Conservation (phyloP, 2,797 vertebrate species). For the Champsocephalus gunnari region DNA sequence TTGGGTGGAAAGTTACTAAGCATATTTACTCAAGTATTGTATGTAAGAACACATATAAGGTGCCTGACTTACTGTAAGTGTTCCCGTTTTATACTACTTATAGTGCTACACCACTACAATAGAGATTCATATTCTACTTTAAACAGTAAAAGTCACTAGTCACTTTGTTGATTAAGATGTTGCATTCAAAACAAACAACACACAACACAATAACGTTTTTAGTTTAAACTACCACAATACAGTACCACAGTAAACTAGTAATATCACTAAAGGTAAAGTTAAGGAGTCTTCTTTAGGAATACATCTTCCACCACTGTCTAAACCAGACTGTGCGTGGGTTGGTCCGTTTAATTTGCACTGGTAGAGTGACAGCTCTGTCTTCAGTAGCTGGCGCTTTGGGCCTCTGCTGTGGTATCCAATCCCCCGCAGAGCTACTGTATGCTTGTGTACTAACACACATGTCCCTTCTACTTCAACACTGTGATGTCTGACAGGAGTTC, state of each 20-base stretch:
- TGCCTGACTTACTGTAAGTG: no score
- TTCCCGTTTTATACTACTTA: background rate
- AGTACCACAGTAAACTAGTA: background rate
- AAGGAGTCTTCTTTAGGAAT: constrained; percentile 6
- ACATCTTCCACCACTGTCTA: constrained; percentile 8
- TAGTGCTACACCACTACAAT: background rate
- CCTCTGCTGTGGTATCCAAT: constrained; percentile 52
- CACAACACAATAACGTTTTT: background rate
- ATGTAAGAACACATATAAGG: background rate
- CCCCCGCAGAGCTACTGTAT: constrained; percentile 30
- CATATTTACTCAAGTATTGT: background rate
- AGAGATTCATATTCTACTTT: background rate
- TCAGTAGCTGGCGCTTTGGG: constrained; percentile 38
- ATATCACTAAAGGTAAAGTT: background rate
- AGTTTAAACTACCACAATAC: background rate
- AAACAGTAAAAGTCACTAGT: background rate
- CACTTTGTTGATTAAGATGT: background rate
- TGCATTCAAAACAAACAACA: background rate
- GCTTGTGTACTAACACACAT: constrained; percentile 46
- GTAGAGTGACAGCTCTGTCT: constrained; percentile 52
- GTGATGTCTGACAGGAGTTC: constrained; percentile 56
- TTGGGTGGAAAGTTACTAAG: background rate
- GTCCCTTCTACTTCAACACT: constrained; percentile 56
- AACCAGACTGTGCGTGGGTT: constrained; percentile 26
- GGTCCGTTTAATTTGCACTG: constrained; percentile 32